Percentiles rank a stretch among this genome's conserved stretches.
These are phyloP conservation scores for Pogonocichla stellata DNA, from an alignment of 2,113 vertebrate genomes.

Conservation along the genomic window DNA sequence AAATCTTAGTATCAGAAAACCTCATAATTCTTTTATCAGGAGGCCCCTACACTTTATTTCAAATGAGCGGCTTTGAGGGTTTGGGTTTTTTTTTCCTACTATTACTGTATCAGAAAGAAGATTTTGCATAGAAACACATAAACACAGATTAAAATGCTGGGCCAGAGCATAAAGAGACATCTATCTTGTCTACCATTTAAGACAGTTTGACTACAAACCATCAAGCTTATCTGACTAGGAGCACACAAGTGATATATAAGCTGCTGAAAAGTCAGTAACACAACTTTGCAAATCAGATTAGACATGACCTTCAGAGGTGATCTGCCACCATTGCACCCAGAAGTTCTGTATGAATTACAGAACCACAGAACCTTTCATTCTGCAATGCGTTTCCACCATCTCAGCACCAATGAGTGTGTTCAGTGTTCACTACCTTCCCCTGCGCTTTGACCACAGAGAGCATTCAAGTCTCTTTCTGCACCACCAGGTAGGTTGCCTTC, in stretches of 20 bases:
- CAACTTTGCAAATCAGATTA: conserved; percentile 47
- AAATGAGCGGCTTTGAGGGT: background rate
- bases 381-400: background rate
- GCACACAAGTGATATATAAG: background rate
- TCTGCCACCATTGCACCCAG: background rate
- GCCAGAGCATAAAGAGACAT: background rate
- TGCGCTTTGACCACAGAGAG: background rate
- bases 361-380: background rate
- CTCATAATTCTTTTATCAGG: background rate
- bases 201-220: background rate
- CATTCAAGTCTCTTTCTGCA: background rate
- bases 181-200: background rate
- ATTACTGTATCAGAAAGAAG: background rate
- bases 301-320: conserved; percentile 21
- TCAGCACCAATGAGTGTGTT: accelerated
- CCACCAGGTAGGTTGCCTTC: accelerated
- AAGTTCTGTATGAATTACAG: background rate
- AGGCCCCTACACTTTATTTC: background rate
- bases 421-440: background rate
- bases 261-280: conserved; percentile 38
- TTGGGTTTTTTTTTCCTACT: background rate
- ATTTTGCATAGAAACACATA: background rate
- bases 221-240: conserved; percentile 27
- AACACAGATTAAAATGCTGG: background rate
- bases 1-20: background rate